Conservation (phyloP, 2,888 invertebrate genomes). For the Tineola bisselliella region DNA sequence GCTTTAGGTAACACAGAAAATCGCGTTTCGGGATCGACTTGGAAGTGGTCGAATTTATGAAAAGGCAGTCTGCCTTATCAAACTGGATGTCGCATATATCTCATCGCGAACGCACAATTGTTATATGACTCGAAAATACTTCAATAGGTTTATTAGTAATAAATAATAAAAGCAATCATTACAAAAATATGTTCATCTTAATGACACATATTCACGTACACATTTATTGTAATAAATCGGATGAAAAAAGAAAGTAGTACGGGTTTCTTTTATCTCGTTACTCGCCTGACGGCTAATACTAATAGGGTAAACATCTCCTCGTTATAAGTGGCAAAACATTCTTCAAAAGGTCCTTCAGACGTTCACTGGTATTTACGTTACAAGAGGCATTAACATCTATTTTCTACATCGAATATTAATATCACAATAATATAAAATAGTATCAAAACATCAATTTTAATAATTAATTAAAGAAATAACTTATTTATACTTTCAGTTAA, state of each 20-base stretch:
- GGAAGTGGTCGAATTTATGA: no score
- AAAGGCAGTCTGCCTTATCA: no score
- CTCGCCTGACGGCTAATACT: neutral
- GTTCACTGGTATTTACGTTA: neutral
- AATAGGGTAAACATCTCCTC: neutral
- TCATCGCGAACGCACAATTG: no score
- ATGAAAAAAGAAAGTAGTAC: neutral
- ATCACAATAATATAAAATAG: no score
- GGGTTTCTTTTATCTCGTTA: neutral
- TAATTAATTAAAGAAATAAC: no score
- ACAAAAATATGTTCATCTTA: neutral
- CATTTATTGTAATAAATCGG: neutral
- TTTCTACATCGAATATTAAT: neutral
- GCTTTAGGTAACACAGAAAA: no score
- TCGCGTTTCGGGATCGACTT: no score
- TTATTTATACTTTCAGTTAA: neutral
- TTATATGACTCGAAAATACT: no score
- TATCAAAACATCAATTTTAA: no score
- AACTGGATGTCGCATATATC: no score
- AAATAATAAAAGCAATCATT: no score
- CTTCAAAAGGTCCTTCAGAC: neutral
- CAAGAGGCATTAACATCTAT: neutral
- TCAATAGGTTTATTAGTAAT: no score
- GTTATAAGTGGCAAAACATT: constrained; percentile 1
- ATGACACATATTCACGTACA: neutral